Evolutionary conservation across 2,888 invertebrate species (phyloP), one percentile per base, ranked within the genome.

Genomic region (Clitarchus hookeri): DNA sequence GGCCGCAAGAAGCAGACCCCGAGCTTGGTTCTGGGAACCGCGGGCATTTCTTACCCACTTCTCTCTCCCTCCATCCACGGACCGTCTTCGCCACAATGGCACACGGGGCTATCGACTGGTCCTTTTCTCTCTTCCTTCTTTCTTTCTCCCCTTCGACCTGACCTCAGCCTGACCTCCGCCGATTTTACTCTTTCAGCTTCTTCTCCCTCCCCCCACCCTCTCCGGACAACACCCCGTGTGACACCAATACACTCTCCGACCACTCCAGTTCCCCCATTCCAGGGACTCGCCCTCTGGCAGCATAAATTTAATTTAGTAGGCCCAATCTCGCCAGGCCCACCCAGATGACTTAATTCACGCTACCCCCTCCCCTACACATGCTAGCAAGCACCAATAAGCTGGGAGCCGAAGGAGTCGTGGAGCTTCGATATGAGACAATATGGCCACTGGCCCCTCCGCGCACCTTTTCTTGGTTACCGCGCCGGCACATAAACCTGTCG

Each of bases 261-360:
- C 53, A 53, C 53, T 53, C 53, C 36, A 36, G 36, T 36, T 36
- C 1, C 36, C 11, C 48, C 48, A 13, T 8, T 8, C 48, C 16
- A 0, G 8, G 48, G 48, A 11, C 48, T 48, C 48, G 48, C 48
- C 48, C 48, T 48, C 48, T 48, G 65, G 65, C 65, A n/a, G 65
- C 65, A 65, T 65, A 65, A 65, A 65, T 65, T 65, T 65, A 19
- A 65, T 65, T 65, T 65, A 65, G 65, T 65, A n/a, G 65, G 23
- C 65, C 23, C 65, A 65, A 65, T 65, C 65, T 65, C n/a, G 65
- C n/a, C 36, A 0, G 65, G 65, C 65, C 65, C 16, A 23, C 23
- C 65, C 65, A 65, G 65, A 65, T 65, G 65, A 65, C 65, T 65
- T 65, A 65, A 65, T 65, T 65, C 65, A 65, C 12, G 65, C 65